Percentiles rank a stretch among this genome's conserved stretches.
phyloP scores from a whole-genome alignment of 1,140 invertebrate species.

The Leptinotarsa defecta region DNA sequence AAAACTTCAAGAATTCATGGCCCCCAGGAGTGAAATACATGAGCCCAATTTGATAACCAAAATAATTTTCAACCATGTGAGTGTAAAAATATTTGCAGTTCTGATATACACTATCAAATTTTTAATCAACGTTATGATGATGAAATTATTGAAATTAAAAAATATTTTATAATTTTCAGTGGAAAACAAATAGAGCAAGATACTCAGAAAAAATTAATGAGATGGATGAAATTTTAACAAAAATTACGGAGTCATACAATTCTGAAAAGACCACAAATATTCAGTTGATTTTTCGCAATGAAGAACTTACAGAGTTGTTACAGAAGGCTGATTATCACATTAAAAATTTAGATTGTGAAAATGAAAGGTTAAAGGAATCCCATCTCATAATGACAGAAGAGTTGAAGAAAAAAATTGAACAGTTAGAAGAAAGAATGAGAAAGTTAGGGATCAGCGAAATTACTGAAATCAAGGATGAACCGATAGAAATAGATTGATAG shows the following conservation, averaged over 20 bases:
- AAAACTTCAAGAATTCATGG: slow-evolving; percentile 3
- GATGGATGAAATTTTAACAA: not conserved
- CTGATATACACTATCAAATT: not conserved
- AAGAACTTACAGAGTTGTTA: not conserved
- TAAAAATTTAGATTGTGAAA: not conserved
- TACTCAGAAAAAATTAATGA: not conserved
- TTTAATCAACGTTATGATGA: too few species aligned
- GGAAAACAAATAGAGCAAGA: slow-evolving; percentile 1
- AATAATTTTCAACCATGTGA: slow-evolving; percentile 6
- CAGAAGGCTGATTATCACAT: not conserved
- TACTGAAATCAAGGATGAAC: not conserved
- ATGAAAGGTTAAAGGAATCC: not conserved
- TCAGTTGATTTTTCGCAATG: not conserved
- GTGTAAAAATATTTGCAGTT: not conserved
- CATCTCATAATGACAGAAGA: not conserved
- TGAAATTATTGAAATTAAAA: too few species aligned
- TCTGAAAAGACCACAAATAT: slow-evolving; percentile 4
- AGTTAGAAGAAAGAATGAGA: not conserved
- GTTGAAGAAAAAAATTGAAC: not conserved
- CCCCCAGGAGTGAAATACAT: not conserved
- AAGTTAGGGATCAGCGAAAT: not conserved
- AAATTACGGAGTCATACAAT: slow-evolving; percentile 5
- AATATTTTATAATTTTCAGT: not conserved
- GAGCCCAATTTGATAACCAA: slow-evolving; percentile 12
- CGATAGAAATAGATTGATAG: slow-evolving; percentile 7